These are phyloP conservation scores for Etheostoma cragini DNA, from an alignment of 2,113 vertebrate species.

Conservation along the genomic window DNA sequence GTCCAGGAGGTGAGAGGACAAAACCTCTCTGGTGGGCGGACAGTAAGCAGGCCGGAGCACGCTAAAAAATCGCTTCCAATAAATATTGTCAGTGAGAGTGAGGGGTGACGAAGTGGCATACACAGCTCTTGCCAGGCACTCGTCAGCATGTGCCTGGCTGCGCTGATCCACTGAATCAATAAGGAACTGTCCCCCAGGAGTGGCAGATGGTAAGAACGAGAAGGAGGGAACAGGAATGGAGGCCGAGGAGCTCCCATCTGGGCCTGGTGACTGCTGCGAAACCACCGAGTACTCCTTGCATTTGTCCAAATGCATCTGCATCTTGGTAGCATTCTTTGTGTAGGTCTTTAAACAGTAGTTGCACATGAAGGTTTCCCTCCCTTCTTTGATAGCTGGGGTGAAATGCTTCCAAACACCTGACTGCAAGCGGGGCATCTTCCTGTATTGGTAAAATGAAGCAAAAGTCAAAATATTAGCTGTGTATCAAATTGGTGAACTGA, in stretches of 20 bases:
- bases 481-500: background rate
- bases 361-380: constrained; percentile 63
- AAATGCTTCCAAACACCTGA: constrained; percentile 71
- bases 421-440: constrained; percentile 65
- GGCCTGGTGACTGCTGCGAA: constrained; percentile 48
- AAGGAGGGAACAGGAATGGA: constrained; percentile 63
- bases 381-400: constrained; percentile 56
- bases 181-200: constrained; percentile 55
- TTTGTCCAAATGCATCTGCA: constrained; percentile 71
- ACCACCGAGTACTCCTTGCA: constrained; percentile 57
- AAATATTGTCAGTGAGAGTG: constrained; percentile 62
- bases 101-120: constrained; percentile 68
- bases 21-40: constrained; percentile 57
- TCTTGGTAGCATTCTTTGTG: constrained; percentile 67
- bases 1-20: constrained; percentile 68
- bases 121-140: constrained; percentile 63
- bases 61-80: constrained; percentile 67
- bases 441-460: constrained; percentile 29
- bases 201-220: constrained; percentile 44
- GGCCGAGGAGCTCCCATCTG: constrained; percentile 61
- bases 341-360: constrained; percentile 67
- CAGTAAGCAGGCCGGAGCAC: constrained; percentile 68
- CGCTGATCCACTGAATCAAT: constrained; percentile 67
- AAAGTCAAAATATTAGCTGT: background rate
- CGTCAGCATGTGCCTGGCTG: constrained; percentile 62